Evolutionary conservation across 2,797 vertebrate species (phyloP), one percentile per base, ranked within the genome.

Genomic region (Antrozous pallidus): DNA sequence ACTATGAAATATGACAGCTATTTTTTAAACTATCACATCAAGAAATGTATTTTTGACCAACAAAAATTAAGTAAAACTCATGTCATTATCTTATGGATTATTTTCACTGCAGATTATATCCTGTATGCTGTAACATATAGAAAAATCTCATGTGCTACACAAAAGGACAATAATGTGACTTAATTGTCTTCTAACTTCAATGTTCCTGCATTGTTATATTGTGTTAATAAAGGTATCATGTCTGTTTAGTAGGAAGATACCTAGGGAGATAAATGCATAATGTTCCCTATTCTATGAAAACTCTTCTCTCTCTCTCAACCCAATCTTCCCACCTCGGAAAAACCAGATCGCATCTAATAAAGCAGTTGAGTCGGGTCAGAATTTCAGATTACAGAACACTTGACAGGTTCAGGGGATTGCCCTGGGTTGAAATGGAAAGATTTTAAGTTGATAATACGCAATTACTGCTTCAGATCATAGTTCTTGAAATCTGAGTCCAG

Each of bases 11-110:
- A 51, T 56, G 88, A 45, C 45, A 33, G 31, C 42, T 38, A 33
- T 58, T 95, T 93, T 95, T 86, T 47, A 28, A 63, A 89, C 10
- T 26, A 75, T 56, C 49, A 71, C 11, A 14, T 70, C 54, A 84
- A 56, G 51, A 93, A 91, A 83, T 65, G 47, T 70, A 42, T 22
- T 47, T 42, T 78, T 73, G 28, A 33, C 5, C 18, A 47, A 58
- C 31, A 10, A 87, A 94, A 95, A 80, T n/a, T 36, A 73, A 85
- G 42, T 90, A 90, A 82, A 84, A 42, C 5, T 42, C 14, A 67
- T 51, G 91, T 75, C 42, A 91, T 17, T 88, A 31, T 63, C 65
- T 40, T 51, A 47, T 20, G 0, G 5, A 81, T 90, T 77, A 5
- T 91, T 80, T 78, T 58, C 61, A 75, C 17, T 87, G 4, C 33